Base-by-base conservation (phyloP, 2,797 vertebrate species). In the Holocentrus rufus region DNA sequence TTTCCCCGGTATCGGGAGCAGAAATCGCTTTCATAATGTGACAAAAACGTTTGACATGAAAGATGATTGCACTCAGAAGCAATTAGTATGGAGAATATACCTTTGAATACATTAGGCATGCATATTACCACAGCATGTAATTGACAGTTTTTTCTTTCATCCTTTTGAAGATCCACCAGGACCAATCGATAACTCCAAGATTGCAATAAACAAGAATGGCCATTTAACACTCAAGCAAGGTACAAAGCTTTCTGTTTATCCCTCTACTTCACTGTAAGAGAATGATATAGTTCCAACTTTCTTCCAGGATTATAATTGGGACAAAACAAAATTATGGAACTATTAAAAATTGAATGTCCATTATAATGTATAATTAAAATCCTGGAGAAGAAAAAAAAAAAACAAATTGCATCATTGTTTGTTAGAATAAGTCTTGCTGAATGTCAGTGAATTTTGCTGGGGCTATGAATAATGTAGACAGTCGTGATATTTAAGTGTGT, bases 171-270 rank as follows among this genome's bases (percentile, higher is more conserved):
- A 99, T 92, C 95, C 95, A 72, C 97, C 98, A 2, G 98, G 98
- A 65, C 94, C 95, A 57, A 98, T 99, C 65, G 98, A 99, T 87
- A 99, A 99, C 65, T 94, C 94, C 36, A 99, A 98, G 93, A 98
- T 99, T 67, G 95, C 96, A 25, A 86, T 96, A 44, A 96, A 92
- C 86, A 99, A 99, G 88, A 97, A 95, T 34, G 95, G 96, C 57
- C 96, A 91, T 87, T 76, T 97, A 87, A 93, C 95, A 46, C 94
- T 99, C 27, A 98, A 95, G 88, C 96, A 96, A 97, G 97, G 98
- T 99, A 94, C 69, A 36, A 30, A 50, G 34, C n/a, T 30, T 52
- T 23, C 31, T 59, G 18, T 2, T 61, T 64, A 53, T 61, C 49
- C 39, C 18, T 65, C 17, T 60, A 18, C 6, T 46, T 63, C 54